A percentile compares a stretch with the other conserved stretches of the same genome.
phyloP scores from a whole-genome alignment of 2,888 invertebrate species.

The Troides helena region DNA sequence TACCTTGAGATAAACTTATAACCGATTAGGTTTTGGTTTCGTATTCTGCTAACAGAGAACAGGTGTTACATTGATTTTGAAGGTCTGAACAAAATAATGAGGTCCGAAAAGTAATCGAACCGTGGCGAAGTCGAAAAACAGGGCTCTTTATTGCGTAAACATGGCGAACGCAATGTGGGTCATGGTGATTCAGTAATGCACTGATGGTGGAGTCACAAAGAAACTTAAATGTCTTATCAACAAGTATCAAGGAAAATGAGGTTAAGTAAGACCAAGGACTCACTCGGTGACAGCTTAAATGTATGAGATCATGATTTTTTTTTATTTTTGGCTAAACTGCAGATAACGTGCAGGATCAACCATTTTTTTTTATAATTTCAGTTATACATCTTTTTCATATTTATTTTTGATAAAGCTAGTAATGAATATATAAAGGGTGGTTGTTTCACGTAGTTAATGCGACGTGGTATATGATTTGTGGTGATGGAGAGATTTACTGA shows the following conservation, averaged over 20 bases:
- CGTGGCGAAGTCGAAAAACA: slow-evolving; percentile 9
- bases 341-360: too few species aligned
- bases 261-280: neutral
- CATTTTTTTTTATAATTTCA: too few species aligned
- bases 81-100: slow-evolving; percentile 6
- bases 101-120: neutral
- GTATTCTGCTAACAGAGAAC: neutral
- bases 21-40: neutral
- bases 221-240: slow-evolving; percentile 1
- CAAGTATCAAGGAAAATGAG: slow-evolving; percentile 2
- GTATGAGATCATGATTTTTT: neutral
- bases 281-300: neutral
- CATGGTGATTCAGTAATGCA: slow-evolving; percentile 21
- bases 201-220: slow-evolving; percentile 7
- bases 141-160: slow-evolving; percentile 20
- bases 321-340: neutral
- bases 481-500: too few species aligned
- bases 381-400: too few species aligned
- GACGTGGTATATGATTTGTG: too few species aligned
- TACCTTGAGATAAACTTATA: neutral
- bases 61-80: neutral
- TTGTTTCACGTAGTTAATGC: too few species aligned
- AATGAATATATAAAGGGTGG: too few species aligned
- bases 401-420: too few species aligned
- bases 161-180: slow-evolving; percentile 5